These are phyloP conservation scores for Gadopsis marmoratus DNA, from an alignment of 2,797 vertebrate genomes.

Conservation along the genomic window DNA sequence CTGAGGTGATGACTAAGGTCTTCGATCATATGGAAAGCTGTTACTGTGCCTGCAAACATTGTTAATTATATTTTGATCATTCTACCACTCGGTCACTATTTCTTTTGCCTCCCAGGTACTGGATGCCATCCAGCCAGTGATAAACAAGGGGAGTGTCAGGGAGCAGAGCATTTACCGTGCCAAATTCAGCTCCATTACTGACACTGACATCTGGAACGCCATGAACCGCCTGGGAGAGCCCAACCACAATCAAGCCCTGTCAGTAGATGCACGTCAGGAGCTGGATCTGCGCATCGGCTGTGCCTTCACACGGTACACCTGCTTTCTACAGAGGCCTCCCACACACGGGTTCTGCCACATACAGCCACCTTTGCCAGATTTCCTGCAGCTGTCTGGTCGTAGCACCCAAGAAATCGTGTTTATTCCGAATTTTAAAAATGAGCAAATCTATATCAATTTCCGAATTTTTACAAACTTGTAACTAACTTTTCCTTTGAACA, in stretches of 20 bases:
- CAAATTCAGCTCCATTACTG: slow-evolving; percentile 98
- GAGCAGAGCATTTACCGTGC: slow-evolving; percentile 90
- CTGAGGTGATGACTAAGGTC: too few species aligned
- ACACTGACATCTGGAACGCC: slow-evolving; percentile 95
- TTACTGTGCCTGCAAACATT: neutral
- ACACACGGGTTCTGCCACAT: neutral
- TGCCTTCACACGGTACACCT: slow-evolving; percentile 93
- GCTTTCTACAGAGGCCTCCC: neutral
- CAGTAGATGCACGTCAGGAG: slow-evolving; percentile 97
- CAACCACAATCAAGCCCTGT: slow-evolving; percentile 94
- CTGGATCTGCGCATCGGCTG: slow-evolving; percentile 97
- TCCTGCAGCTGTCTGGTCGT: neutral
- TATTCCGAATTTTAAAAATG: neutral
- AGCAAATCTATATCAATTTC: neutral
- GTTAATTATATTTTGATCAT: neutral
- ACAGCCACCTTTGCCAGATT: neutral
- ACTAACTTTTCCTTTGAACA: neutral
- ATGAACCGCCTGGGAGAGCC: slow-evolving; percentile 94
- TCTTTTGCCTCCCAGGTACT: slow-evolving; percentile 86
- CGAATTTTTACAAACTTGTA: neutral
- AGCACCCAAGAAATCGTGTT: neutral
- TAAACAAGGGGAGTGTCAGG: slow-evolving; percentile 84
- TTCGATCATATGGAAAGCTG: neutral
- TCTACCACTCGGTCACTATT: neutral
- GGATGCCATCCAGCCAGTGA: slow-evolving; percentile 91